Percentiles rank a stretch among this genome's conserved stretches.
These are phyloP conservation scores for Beris morrisii DNA, from an alignment of 2,888 invertebrate species.

Conservation along the genomic window DNA sequence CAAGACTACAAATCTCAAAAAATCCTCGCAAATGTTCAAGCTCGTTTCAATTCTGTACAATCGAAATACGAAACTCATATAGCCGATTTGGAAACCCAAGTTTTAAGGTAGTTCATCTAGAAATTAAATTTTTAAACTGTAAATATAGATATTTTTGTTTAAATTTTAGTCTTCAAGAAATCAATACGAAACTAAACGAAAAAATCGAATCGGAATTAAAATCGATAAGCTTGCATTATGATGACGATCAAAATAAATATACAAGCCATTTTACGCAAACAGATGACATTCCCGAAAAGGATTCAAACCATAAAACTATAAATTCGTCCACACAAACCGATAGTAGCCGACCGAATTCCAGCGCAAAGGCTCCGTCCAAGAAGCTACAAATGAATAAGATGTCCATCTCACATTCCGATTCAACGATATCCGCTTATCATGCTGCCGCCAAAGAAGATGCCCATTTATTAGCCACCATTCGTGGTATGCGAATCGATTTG, in stretches of 20 bases:
- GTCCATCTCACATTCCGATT: conserved; percentile 61
- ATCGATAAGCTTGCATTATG: conserved; percentile 48
- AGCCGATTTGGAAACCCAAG: conserved; percentile 72
- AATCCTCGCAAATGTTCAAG: conserved; percentile 72
- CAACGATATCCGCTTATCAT: conserved; percentile 50
- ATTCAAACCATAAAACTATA: conserved; percentile 47
- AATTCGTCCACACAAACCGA: conserved; percentile 59
- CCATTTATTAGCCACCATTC: conserved; percentile 76
- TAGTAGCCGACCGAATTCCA: conserved; percentile 44
- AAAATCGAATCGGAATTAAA: conserved; percentile 58
- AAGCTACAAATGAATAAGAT: conserved; percentile 31
- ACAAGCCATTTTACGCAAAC: conserved; percentile 51
- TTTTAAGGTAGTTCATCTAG: conserved; percentile 50
- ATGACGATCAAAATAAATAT: conserved; percentile 22
- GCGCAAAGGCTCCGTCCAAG: conserved; percentile 48
- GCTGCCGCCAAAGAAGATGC: conserved; percentile 68
- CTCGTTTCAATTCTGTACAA: conserved; percentile 76
- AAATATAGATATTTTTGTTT: conserved; percentile 4
- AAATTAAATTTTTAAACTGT: conserved; percentile 15
- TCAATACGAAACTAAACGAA: conserved; percentile 61
- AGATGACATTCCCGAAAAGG: conserved; percentile 49
- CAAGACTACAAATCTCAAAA: conserved; percentile 72
- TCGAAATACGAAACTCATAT: conserved; percentile 75
- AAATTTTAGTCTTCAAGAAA: conserved; percentile 52
- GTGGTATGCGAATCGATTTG: conserved; percentile 74